These are phyloP conservation scores for Pegoplata infirma DNA, from an alignment of 2,888 invertebrate species.

Conservation along the genomic window DNA sequence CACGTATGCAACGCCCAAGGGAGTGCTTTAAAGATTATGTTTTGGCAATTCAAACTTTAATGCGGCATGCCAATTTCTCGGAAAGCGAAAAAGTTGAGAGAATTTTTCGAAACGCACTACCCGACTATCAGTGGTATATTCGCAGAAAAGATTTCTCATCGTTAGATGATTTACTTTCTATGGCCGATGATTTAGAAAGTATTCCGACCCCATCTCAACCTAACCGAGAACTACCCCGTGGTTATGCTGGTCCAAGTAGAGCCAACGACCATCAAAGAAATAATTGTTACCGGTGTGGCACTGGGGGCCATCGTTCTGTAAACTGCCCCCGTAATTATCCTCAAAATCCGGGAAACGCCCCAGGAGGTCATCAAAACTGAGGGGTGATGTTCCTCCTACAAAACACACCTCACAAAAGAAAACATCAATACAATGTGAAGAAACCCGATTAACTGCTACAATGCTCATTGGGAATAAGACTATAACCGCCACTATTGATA, in stretches of 20 bases:
- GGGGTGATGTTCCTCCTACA: neutral
- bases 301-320: no score
- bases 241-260: no score
- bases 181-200: constrained; percentile 23
- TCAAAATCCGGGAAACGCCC: neutral
- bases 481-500: neutral
- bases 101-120: constrained; percentile 8
- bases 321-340: no score
- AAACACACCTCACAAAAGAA: neutral
- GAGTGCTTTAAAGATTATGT: constrained; percentile 24
- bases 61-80: constrained; percentile 2
- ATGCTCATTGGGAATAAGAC: neutral
- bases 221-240: no score
- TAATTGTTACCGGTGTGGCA: no score
- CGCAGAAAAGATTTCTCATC: constrained; percentile 6
- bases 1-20: neutral
- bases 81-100: constrained; percentile 16
- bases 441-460: neutral
- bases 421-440: neutral
- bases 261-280: no score
- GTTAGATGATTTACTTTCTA: neutral
- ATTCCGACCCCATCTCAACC: no score
- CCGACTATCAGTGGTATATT: no score
- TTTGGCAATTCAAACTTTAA: constrained; percentile 1
- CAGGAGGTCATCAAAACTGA: neutral